These are phyloP conservation scores for Okapia johnstoni DNA, from an alignment of 2,113 vertebrate species.

Conservation along the genomic window DNA sequence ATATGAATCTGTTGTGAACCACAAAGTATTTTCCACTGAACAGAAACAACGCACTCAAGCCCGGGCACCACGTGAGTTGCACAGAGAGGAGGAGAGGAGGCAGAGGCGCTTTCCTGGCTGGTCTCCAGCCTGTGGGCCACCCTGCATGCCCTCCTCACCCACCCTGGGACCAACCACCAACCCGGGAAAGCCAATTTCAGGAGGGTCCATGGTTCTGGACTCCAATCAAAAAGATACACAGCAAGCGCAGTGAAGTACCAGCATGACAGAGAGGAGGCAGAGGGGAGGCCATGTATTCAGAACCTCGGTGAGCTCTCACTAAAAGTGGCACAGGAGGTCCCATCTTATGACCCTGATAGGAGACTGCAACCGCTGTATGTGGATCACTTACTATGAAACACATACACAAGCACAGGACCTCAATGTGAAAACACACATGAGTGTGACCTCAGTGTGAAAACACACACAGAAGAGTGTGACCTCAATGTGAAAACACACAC, in stretches of 20 bases:
- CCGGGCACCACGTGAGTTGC: background rate
- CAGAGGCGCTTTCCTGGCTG: accelerated
- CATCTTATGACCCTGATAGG: background rate
- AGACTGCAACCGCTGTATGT: background rate
- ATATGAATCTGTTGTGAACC: background rate
- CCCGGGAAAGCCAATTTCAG: background rate
- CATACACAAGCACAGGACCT: background rate
- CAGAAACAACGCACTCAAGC: background rate
- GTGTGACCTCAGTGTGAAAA: too few relatives aligned
- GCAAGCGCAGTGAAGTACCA: background rate
- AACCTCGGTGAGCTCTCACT: background rate
- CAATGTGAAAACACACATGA: background rate
- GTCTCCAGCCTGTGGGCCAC: background rate
- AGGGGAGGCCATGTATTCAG: accelerated
- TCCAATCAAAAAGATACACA: background rate
- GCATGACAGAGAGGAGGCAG: background rate
- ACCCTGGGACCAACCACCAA: background rate
- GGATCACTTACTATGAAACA: background rate
- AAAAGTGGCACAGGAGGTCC: background rate
- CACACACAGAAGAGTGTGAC: accelerated
- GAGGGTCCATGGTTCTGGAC: background rate
- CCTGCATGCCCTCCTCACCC: background rate
- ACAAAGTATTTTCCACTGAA: background rate
- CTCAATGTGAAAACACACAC: too few relatives aligned
- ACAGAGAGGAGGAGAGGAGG: background rate